Base-by-base conservation (phyloP, 2,113 vertebrate genomes). In the Phocoena sinus region DNA sequence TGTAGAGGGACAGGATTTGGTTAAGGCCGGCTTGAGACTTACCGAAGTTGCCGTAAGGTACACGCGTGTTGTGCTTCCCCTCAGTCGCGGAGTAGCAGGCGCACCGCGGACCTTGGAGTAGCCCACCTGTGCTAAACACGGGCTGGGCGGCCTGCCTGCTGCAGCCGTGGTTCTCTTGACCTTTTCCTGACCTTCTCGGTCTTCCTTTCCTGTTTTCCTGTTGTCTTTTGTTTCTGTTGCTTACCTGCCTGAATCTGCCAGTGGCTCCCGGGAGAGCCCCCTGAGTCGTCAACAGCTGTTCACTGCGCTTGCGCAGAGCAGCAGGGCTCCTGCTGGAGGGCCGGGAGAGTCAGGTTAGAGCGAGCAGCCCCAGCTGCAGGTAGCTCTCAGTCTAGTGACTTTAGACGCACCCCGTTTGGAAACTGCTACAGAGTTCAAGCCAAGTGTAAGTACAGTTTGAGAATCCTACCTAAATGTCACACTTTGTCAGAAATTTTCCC, bases 41-140 rank as follows among this genome's bases (percentile, higher is more conserved):
- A 1, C 18, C 26, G 33, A 15, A 41, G 67, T 91, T 26, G 3
- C 28, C 0, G 0, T 0, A 10, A 15, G 10, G 12, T 50, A 0
- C 10, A 3, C 0, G 0, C 10, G 17, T 10, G 9, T 15, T 62
- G 25, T 47, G 36, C 28, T 20, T 33, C 10, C 26, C 8, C 6
- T 41, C 2, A 3, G 28, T 2, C 3, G 13, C 3, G 71, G 77
- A 12, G 41, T 0, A 3, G 50, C 28, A 26, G 65, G 41, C 74
- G 6, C 10, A 17, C 4, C 10, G n/a, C 28, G 33, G 65, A 8
- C 47, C 26, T 7, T 14, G 5, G 33, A 23, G 41, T 0, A 20
- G 38, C 58, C 58, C 23, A 8, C 21, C 8, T 5, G 25, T 14
- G 9, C 28, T 47, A 14, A 20, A 11, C 41, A 8, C 7, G n/a